These are phyloP conservation scores for Allacma fusca DNA, from an alignment of 2,888 invertebrate genomes.

Conservation along the genomic window DNA sequence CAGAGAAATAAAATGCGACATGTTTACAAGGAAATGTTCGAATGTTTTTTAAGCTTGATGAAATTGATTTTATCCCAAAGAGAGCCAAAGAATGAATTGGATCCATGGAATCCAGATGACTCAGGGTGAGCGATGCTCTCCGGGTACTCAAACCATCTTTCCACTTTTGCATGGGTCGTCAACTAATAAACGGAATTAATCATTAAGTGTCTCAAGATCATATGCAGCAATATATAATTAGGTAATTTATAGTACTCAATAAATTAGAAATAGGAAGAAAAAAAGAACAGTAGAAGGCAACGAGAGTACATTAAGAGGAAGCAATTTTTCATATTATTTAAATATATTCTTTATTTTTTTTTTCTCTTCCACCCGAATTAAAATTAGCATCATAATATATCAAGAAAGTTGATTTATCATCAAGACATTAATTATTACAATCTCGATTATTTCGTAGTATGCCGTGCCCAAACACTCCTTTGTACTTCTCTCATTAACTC, in stretches of 20 bases:
- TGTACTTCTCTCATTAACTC: constrained; percentile 85
- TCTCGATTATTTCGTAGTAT: constrained; percentile 78
- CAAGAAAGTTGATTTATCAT: constrained; percentile 23
- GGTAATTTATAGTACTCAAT: too few relatives aligned
- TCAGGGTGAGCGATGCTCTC: constrained; percentile 26
- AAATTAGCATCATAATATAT: constrained; percentile 27
- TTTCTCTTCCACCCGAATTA: constrained; percentile 14
- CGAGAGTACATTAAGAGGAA: too few relatives aligned
- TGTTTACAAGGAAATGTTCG: constrained; percentile 37
- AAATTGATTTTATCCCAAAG: constrained; percentile 35
- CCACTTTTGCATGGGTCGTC: constrained; percentile 79
- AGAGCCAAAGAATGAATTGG: constrained; percentile 40
- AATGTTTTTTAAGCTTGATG: constrained; percentile 37
- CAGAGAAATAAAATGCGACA: constrained; percentile 7
- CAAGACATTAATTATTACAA: constrained; percentile 17
- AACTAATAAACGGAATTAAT: constrained; percentile 69
- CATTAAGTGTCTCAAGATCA: too few relatives aligned
- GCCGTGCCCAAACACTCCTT: constrained; percentile 83
- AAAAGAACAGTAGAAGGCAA: too few relatives aligned
- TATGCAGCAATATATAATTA: too few relatives aligned
- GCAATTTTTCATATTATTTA: background rate
- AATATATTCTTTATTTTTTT: constrained; percentile 17
- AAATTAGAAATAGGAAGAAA: too few relatives aligned
- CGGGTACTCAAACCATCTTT: constrained; percentile 77
- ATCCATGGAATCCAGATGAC: constrained; percentile 44